phyloP scores from a whole-genome alignment of 64 coral and sea anemone genomes.

The Porites australiensis region DNA sequence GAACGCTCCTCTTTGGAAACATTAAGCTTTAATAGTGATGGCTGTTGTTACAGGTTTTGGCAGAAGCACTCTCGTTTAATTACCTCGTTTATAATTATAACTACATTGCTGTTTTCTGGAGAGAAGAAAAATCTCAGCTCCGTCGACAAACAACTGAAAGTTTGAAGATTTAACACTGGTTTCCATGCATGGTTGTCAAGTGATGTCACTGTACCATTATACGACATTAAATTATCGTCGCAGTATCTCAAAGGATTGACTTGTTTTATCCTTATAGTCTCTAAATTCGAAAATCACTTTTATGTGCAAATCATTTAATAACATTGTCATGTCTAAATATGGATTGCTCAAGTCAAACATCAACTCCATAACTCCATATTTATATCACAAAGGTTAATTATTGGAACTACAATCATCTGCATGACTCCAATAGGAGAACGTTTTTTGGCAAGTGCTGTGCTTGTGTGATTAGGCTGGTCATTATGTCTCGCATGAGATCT shows the following conservation, averaged over 20 bases:
- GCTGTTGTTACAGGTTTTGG: neutral
- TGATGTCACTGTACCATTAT: neutral
- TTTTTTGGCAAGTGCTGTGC: neutral
- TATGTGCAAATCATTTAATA: neutral
- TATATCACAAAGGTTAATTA: neutral
- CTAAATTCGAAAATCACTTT: neutral
- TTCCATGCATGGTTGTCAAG: constrained; percentile 7
- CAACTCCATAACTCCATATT: neutral
- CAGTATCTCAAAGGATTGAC: neutral
- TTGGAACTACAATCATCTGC: neutral
- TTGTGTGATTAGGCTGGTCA: neutral
- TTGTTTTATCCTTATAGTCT: neutral
- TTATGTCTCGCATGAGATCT: constrained; percentile 53
- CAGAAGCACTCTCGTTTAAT: neutral
- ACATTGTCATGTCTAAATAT: neutral
- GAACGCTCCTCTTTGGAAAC: neutral
- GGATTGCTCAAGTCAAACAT: neutral
- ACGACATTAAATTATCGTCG: neutral
- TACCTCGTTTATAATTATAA: too few relatives aligned
- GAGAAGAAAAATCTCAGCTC: neutral
- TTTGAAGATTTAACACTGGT: neutral
- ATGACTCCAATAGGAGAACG: neutral
- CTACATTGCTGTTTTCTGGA: neutral
- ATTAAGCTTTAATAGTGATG: too few relatives aligned
- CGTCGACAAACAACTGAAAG: neutral